phyloP scores from a whole-genome alignment of 2,797 vertebrate genomes.

The Rhodeus uyekii region DNA sequence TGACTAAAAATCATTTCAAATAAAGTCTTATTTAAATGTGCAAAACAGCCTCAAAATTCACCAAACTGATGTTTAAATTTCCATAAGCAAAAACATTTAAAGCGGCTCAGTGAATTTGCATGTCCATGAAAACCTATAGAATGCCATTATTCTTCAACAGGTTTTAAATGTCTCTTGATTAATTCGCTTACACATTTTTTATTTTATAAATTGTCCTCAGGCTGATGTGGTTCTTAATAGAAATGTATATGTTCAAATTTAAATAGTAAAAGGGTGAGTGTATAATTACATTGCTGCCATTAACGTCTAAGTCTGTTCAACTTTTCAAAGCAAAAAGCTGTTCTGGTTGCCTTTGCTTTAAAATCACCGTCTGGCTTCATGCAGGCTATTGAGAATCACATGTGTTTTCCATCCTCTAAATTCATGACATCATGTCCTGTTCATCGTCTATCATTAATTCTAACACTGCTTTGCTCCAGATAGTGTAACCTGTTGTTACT shows the following conservation, averaged over 20 bases:
- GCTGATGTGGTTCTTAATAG: not conserved
- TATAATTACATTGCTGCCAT: not conserved
- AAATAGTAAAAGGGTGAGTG: not conserved
- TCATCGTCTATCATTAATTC: not conserved
- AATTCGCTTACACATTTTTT: no score
- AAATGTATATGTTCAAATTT: no score
- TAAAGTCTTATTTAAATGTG: not conserved
- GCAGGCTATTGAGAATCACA: not conserved
- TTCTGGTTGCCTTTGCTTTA: no score
- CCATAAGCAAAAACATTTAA: slow-evolving; percentile 34
- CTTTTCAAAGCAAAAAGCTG: no score
- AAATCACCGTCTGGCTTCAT: not conserved
- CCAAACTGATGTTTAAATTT: not conserved
- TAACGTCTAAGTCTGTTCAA: no score
- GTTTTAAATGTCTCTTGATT: slow-evolving; percentile 2
- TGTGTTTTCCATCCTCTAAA: not conserved
- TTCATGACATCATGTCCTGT: not conserved
- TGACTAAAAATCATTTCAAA: not conserved
- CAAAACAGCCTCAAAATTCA: not conserved
- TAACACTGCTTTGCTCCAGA: slow-evolving; percentile 37
- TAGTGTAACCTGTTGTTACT: not conserved
- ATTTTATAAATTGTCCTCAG: not conserved
- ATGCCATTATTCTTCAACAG: not conserved
- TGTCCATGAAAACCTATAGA: not conserved
- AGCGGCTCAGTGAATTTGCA: slow-evolving; percentile 4